Evolutionary conservation across 2,797 vertebrate species (phyloP).

Genomic region (Amblyopsis hoosieri): DNA sequence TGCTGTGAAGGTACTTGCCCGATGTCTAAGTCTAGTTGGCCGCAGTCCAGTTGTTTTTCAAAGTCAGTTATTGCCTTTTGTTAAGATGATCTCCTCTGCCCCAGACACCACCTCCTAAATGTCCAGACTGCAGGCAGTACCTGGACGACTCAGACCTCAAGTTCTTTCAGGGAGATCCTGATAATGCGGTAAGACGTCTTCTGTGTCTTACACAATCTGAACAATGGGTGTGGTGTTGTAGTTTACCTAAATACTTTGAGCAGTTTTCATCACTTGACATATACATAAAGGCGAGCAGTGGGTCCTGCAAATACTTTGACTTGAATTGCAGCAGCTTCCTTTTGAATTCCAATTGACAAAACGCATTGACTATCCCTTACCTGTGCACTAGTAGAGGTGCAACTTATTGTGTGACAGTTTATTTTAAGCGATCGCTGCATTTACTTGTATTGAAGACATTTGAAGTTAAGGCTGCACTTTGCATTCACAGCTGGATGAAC

Average conservation of each 20-base stretch:
- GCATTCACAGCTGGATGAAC: conserved; percentile 86
- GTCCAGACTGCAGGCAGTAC: conserved; percentile 90
- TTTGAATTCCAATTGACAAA: neutral
- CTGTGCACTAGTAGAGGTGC: neutral
- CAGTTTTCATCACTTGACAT: neutral
- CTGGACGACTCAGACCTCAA: conserved; percentile 94
- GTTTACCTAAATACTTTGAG: neutral
- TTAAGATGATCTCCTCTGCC: neutral
- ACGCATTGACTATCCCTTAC: neutral
- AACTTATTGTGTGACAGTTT: neutral
- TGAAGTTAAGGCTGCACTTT: neutral
- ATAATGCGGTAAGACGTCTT: conserved; percentile 81
- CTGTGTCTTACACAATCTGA: neutral
- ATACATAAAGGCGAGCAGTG: neutral
- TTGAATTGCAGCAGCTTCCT: too few species aligned
- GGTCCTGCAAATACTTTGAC: too few species aligned
- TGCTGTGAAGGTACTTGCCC: conserved; percentile 78
- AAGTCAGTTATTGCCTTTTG: neutral
- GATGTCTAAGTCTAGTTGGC: neutral
- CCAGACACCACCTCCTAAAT: conserved; percentile 88
- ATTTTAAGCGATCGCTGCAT: neutral
- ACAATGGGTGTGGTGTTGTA: neutral
- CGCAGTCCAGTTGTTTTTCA: neutral
- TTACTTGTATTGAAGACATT: neutral
- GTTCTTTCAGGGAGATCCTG: conserved; percentile 92